Evolutionary conservation across 1,140 invertebrate species (phyloP).

Genomic region (Cephus cinctus): DNA sequence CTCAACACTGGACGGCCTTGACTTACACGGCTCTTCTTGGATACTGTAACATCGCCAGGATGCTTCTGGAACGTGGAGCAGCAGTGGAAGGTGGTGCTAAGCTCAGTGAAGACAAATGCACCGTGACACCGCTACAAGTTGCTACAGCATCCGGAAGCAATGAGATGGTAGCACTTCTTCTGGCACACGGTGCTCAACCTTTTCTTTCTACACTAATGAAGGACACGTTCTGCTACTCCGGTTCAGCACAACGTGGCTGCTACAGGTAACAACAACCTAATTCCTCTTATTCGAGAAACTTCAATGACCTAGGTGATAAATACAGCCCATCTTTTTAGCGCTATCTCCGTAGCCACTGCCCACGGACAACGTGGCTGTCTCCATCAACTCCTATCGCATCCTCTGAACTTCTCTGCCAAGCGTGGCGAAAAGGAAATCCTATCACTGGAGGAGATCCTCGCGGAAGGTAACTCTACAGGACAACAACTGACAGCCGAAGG

Average conservation of each 20-base stretch:
- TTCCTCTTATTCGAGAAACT: too few relatives aligned
- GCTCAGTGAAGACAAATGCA: constrained; percentile 78
- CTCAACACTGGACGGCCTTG: constrained; percentile 76
- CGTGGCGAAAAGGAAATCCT: constrained; percentile 72
- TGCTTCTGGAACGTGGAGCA: constrained; percentile 77
- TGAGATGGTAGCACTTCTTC: constrained; percentile 76
- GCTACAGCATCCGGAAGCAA: constrained; percentile 79
- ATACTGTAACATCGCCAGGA: constrained; percentile 59
- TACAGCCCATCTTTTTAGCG: too few relatives aligned
- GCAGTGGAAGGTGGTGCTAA: constrained; percentile 81
- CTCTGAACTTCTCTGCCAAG: constrained; percentile 62
- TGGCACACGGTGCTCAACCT: constrained; percentile 82
- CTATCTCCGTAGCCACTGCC: constrained; percentile 82
- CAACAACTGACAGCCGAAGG: constrained; percentile 40
- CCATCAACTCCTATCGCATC: constrained; percentile 77
- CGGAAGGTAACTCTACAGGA: constrained; percentile 65
- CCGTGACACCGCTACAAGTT: constrained; percentile 82
- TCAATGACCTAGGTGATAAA: too few relatives aligned
- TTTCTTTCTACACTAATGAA: constrained; percentile 82
- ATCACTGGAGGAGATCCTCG: constrained; percentile 86
- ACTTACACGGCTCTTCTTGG: constrained; percentile 68
- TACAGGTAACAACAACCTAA: constrained; percentile 71
- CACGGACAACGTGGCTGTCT: constrained; percentile 78
- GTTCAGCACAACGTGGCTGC: constrained; percentile 78
- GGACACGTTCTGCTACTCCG: constrained; percentile 81